phyloP scores from a whole-genome alignment of 2,113 vertebrate genomes.

The Porphyrio hochstetteri region DNA sequence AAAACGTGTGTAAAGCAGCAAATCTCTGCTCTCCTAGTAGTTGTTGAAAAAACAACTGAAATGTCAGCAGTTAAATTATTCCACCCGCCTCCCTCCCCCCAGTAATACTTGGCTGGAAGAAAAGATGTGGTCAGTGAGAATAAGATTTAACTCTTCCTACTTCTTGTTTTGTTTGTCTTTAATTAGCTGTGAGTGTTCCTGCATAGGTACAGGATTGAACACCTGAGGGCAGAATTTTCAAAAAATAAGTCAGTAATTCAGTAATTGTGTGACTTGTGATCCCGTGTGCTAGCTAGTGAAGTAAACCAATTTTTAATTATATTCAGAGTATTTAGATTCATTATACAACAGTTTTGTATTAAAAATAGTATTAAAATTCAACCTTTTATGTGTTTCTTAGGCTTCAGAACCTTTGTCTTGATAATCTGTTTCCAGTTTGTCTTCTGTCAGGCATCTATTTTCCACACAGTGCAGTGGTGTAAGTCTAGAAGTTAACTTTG shows the following conservation, averaged over 20 bases:
- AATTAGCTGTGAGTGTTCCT: neutral
- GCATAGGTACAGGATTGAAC: neutral
- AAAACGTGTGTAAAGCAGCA: neutral
- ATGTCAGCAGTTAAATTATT: neutral
- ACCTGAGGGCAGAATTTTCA: neutral
- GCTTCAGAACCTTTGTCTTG: neutral
- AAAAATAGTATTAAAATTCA: neutral
- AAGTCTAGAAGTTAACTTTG: neutral
- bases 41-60: neutral
- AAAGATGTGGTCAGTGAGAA: neutral
- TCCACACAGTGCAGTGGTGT: fast-evolving
- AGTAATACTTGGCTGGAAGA: neutral
- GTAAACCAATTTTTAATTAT: neutral
- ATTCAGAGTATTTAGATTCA: neutral
- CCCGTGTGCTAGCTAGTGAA: neutral
- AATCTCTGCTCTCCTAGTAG: neutral
- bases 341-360: neutral
- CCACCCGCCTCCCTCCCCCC: too few relatives aligned
- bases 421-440: neutral
- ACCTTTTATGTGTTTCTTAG: fast-evolving
- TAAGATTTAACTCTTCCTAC: neutral
- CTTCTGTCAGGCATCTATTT: neutral
- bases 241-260: neutral
- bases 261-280: neutral
- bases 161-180: neutral